Base-by-base conservation (phyloP, 2,113 vertebrate species). In the Aptenodytes forsteri region DNA sequence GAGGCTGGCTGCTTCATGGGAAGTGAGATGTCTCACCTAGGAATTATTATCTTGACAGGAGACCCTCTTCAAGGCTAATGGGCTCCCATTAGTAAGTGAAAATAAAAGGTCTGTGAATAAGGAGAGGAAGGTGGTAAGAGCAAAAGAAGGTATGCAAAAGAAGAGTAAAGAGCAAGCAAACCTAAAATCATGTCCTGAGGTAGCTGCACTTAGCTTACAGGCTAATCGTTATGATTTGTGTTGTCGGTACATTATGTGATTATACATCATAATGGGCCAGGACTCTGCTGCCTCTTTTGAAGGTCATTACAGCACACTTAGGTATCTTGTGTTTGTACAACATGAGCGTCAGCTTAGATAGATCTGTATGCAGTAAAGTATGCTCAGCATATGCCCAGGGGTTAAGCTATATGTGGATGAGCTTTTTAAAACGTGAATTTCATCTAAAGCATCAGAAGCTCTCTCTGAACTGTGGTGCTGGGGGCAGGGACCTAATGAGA, bases 401-500 rank as follows among this genome's bases (percentile, higher is more conserved):
- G 73, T 87, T 93, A 89, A 36, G 32, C 83, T 80, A 9, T 76
- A 76, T 85, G 89, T 76, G 94, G 47, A 93, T 93, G 73, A 90
- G 75, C 58, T 85, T 59, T 96, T 93, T 86, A 64, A 90, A 95
- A 87, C 0, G 0, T 6, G 2, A 47, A 30, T 96, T 96, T 85
- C 38, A 67, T 96, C 29, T 91, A 44, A 93, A 91, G 84, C 75
- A 27, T 89, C 32, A 77, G 83, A 91, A 79, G 49, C 56, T 79
- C 16, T 90, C 46, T 87, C 66, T 76, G 42, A 77, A 75, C 84
- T 47, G 29, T 47, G 32, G 7, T 0, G 9, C 87, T 92, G 44
- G 47, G 64, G 83, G 69, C 80, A 94, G 89, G 75, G 36, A 73
- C 89, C 49, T 96, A 83, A 88, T 88, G 64, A 95, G 75, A n/a